Evolutionary conservation across 2,797 vertebrate genomes (phyloP).

Genomic region (Rhinatrema bivittatum): DNA sequence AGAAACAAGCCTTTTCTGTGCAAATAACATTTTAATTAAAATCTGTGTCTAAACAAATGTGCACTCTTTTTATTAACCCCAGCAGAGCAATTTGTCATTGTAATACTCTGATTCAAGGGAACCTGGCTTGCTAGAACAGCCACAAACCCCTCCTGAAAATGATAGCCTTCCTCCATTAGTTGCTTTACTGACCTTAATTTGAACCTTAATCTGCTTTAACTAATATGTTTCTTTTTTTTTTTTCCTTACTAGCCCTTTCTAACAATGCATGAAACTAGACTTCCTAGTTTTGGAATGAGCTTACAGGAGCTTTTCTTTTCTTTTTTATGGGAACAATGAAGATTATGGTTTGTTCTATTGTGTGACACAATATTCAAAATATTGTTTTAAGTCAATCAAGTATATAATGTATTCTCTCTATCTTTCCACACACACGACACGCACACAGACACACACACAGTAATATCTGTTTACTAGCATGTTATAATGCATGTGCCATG

Average conservation of each 20-base stretch:
- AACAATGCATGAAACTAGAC: slow-evolving; percentile 42
- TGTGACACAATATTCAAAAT: too few species aligned
- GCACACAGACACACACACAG: too few species aligned
- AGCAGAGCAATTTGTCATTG: slow-evolving; percentile 53
- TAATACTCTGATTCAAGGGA: slow-evolving; percentile 46
- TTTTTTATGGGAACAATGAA: too few species aligned
- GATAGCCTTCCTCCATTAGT: slow-evolving; percentile 51
- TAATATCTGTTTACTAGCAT: too few species aligned
- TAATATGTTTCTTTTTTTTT: too few species aligned
- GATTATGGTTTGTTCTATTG: too few species aligned
- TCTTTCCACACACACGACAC: too few species aligned
- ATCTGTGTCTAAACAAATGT: slow-evolving; percentile 36
- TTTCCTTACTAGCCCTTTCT: slow-evolving; percentile 53
- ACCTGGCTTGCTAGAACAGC: slow-evolving; percentile 38
- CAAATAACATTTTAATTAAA: slow-evolving; percentile 40
- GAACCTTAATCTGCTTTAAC: slow-evolving; percentile 61
- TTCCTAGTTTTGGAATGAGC: slow-evolving; percentile 48
- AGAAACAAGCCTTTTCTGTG: slow-evolving; percentile 27
- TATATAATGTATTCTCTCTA: too few species aligned
- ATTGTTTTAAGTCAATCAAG: too few species aligned
- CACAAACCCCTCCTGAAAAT: slow-evolving; percentile 33
- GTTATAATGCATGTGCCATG: too few species aligned
- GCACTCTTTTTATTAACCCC: slow-evolving; percentile 52
- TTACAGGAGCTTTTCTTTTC: slow-evolving; percentile 31
- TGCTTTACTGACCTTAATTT: slow-evolving; percentile 59